Conservation (phyloP, 2,888 invertebrate species). For the Sminthurides aquaticus region DNA sequence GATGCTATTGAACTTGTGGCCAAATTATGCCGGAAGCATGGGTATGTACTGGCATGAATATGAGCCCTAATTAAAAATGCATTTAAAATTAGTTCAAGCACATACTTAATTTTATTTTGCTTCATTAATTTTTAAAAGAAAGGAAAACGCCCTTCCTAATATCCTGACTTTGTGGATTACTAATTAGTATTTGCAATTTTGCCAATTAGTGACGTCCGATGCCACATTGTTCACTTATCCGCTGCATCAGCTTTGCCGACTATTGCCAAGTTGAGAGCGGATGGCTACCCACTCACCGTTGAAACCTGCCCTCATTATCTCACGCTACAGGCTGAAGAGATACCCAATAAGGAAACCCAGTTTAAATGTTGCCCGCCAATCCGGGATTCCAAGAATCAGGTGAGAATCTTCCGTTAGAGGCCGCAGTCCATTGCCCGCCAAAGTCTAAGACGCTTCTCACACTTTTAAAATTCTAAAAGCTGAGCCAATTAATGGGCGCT, state of each 20-base stretch:
- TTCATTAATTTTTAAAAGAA: background rate
- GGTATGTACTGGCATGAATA: conserved; percentile 50
- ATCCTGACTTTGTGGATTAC: too few species aligned
- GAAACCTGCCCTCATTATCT: conserved; percentile 71
- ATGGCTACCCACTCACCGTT: conserved; percentile 56
- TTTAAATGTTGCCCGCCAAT: conserved; percentile 69
- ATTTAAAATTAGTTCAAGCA: background rate
- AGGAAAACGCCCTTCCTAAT: background rate
- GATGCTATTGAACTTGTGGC: conserved; percentile 58
- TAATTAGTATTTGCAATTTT: background rate
- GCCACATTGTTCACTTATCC: conserved; percentile 64
- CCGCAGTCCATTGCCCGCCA: background rate
- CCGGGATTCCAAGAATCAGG: conserved; percentile 56
- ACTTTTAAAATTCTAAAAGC: background rate
- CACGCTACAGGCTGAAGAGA: conserved; percentile 56
- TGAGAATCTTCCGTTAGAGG: conserved; percentile 44
- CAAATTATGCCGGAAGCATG: conserved; percentile 53
- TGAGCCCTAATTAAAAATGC: background rate
- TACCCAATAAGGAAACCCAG: conserved; percentile 59
- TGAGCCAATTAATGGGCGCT: too few species aligned
- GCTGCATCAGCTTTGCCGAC: conserved; percentile 56
- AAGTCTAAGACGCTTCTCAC: background rate
- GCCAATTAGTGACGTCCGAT: conserved; percentile 48
- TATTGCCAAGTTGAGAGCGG: conserved; percentile 53
- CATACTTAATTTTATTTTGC: background rate